Base-by-base conservation (phyloP, 2,888 invertebrate species). In the Leptinotarsa haldemani region DNA sequence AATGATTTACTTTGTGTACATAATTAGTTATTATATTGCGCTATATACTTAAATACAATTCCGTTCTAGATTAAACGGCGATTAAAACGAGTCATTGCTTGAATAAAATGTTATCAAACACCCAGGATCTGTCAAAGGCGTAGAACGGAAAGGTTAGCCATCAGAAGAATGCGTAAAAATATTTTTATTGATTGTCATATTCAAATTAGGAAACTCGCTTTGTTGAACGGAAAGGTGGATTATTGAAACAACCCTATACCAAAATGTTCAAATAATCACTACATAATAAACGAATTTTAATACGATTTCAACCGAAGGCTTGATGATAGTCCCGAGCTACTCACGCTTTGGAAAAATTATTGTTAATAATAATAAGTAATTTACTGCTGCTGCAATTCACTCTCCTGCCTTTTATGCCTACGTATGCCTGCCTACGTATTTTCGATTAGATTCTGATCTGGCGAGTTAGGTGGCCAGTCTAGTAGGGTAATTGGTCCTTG, bases 61-160 rank as follows among this genome's bases (percentile, higher is more conserved):
- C 77, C 74, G 77, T 72, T 75, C 70, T 72, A 77, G 75, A 77
- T 77, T 66, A 70, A 46, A 70, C 56, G 50, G 61, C 47, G 77
- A 77, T 77, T 77, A 77, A 65, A 72, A 75, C 75, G 68, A 75
- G 70, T 75, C 77, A 75, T 74, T 77, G 77, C 72, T 65, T 75
- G 74, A 68, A 74, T 72, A 74, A 77, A 77, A 75, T 66, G 75
- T 75, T 74, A 75, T 77, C 75, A 18, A 56, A 68, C 12, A 50
- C 65, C 4, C 30, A 50, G 69, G 61, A 77, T 77, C 77, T 77
- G 77, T 75, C 75, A 70, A 50, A 74, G 65, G 53, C 50, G 67
- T 68, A 56, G 67, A 56, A 50, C 15, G 25, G 1, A 61, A 61
- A 61, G 61, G 61, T 61, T 25, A 30, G 16, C 47, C 2, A 65